Conservation (phyloP, 2,888 invertebrate genomes). For the Tuberolachnus salignus region DNA sequence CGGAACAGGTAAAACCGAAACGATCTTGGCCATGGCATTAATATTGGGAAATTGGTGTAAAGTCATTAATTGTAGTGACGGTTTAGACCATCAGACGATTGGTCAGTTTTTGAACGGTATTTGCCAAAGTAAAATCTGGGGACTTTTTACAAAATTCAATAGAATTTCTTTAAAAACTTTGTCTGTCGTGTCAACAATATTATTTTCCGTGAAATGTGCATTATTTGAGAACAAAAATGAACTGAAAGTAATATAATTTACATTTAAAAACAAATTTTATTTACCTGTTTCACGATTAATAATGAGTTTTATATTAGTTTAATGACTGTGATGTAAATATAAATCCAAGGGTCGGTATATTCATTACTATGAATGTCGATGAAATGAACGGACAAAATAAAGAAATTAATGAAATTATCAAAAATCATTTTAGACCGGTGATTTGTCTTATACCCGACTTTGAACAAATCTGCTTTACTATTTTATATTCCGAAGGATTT, state of each 20-base stretch:
- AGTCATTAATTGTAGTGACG: conserved; percentile 91
- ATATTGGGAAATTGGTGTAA: conserved; percentile 81
- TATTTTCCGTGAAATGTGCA: conserved; percentile 19
- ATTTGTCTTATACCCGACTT: conserved; percentile 90
- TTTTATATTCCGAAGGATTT: conserved; percentile 91
- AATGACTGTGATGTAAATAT: conserved; percentile 81
- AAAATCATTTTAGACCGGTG: conserved; percentile 88
- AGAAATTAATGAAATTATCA: conserved; percentile 89
- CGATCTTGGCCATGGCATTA: conserved; percentile 89
- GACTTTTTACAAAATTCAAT: conserved; percentile 95
- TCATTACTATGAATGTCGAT: conserved; percentile 95
- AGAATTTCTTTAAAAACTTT: conserved; percentile 89
- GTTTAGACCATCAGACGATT: conserved; percentile 87
- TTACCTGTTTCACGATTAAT: background rate
- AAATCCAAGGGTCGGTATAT: conserved; percentile 86
- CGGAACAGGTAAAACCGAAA: conserved; percentile 90
- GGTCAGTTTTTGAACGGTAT: conserved; percentile 77
- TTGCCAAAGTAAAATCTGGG: conserved; percentile 91
- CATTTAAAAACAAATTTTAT: background rate
- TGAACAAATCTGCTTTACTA: conserved; percentile 90
- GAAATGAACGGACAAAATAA: conserved; percentile 80
- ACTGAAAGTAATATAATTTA: background rate
- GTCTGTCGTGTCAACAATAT: conserved; percentile 82
- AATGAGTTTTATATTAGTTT: conserved; percentile 67
- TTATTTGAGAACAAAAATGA: conserved; percentile 16